Conservation (phyloP, 1,140 invertebrate genomes). For the Stegodyphus dumicola region DNA sequence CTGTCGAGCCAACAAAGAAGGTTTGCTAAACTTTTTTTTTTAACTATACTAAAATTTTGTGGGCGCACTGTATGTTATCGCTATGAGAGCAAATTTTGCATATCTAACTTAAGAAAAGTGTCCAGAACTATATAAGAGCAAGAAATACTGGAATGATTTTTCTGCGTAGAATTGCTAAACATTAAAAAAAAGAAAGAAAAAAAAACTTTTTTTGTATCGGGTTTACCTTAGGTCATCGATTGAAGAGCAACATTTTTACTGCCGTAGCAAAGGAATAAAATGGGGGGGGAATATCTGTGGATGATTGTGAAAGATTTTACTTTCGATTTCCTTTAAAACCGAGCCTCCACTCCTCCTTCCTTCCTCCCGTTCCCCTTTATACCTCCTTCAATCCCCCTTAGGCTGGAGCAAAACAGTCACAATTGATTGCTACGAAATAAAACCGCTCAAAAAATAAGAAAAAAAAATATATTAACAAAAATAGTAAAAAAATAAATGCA, state of each 20-base stretch:
- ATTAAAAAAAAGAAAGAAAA: background rate
- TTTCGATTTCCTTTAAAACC: conserved; percentile 56
- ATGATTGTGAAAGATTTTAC: conserved; percentile 59
- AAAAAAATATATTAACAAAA: background rate
- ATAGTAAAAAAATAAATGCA: background rate
- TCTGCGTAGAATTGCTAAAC: no score
- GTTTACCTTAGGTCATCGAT: conserved; percentile 41
- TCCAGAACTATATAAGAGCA: no score
- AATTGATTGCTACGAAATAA: conserved; percentile 50
- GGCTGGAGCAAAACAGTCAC: conserved; percentile 48
- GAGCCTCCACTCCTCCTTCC: background rate
- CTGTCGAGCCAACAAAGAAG: no score
- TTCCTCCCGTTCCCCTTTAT: background rate
- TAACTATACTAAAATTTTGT: no score
- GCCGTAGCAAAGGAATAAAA: background rate
- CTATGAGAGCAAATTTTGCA: no score
- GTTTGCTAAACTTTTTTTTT: no score
- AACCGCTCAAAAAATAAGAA: conserved; percentile 31
- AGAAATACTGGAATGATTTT: no score
- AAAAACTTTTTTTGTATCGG: background rate
- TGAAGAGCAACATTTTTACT: conserved; percentile 43
- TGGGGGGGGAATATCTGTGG: background rate
- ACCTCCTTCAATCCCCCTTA: background rate
- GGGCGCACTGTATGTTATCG: no score
- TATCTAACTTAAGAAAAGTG: no score